Evolutionary conservation across 1,140 invertebrate genomes (phyloP), one percentile per base, ranked within the genome.

Genomic region (Solenopsis invicta): DNA sequence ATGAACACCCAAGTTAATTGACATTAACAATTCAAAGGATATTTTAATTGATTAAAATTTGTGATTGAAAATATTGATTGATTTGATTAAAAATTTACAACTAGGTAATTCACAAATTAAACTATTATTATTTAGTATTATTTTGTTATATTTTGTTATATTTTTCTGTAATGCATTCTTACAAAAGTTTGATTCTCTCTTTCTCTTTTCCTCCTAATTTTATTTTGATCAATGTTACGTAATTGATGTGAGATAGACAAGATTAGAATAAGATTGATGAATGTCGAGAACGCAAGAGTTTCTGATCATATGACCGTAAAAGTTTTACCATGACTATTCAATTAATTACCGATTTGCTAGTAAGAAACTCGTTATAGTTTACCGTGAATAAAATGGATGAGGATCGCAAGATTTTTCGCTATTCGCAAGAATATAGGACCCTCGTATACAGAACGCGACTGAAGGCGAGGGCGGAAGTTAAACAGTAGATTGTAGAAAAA

Each of bases 241-340:
- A 29, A 29, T 29, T 29, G 29, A 66, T 12, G 2, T 3, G 16
- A 16, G 24, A 50, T 41, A 21, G 37, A n/a, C n/a, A 41, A 69
- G 66, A 80, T 69, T 80, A 52, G 13, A 34, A 34, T 48, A 34
- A 64, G 8, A 80, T 80, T 56, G 24, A 10, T 81, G n/a, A n/a
- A 67, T n/a, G 18, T 6, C 13, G 37, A 21, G 5, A 78, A 66
- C 24, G 37, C 3, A 13, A 54, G 1, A 18, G 29, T 41, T 64
- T 78, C 12, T 29, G 56, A 76, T 69, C 37, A n/a, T 13, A 74
- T 29, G n/a, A 12, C 34, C 52, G 4, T 61, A 52, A 37, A 37
- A 24, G 24, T 64, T 21, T 78, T 13, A 50, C 2, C 16, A 24
- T 54, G 21, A 48, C 21, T 48, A 45, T 78, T 86, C 54, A 59